Percentiles rank a stretch among this genome's conserved stretches.
Evolutionary conservation across 2,113 vertebrate genomes (phyloP).

Genomic region (Lamprotornis superbus): DNA sequence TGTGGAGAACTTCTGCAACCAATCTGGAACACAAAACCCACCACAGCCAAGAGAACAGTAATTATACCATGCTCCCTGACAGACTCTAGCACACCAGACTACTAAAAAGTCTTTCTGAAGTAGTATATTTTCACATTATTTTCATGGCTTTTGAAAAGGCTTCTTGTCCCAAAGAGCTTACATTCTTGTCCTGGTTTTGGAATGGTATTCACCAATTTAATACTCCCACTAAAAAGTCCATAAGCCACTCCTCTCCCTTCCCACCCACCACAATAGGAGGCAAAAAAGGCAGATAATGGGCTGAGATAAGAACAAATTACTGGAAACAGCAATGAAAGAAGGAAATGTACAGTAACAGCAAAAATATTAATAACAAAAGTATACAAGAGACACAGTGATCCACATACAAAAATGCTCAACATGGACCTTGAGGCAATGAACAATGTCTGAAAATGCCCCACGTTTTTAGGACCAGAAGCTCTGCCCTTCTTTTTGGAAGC

Average conservation of each 20-base stretch:
- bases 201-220: neutral
- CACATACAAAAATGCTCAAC: neutral
- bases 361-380: neutral
- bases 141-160: neutral
- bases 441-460: neutral
- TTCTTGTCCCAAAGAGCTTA: neutral
- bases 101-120: neutral
- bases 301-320: neutral
- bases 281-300: neutral
- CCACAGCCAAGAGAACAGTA: neutral
- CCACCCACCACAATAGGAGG: neutral
- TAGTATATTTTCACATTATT: neutral
- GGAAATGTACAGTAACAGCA: neutral
- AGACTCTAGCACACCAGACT: neutral
- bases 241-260: neutral
- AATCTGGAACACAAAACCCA: neutral
- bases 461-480: neutral
- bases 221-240: neutral
- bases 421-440: neutral
- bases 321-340: neutral
- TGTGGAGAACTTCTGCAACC: neutral
- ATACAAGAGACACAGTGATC: neutral
- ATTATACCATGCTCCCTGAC: neutral
- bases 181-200: neutral
- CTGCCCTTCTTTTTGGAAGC: accelerated